These are phyloP conservation scores for Patagioenas fasciata DNA, from an alignment of 2,113 vertebrate genomes.

Conservation along the genomic window DNA sequence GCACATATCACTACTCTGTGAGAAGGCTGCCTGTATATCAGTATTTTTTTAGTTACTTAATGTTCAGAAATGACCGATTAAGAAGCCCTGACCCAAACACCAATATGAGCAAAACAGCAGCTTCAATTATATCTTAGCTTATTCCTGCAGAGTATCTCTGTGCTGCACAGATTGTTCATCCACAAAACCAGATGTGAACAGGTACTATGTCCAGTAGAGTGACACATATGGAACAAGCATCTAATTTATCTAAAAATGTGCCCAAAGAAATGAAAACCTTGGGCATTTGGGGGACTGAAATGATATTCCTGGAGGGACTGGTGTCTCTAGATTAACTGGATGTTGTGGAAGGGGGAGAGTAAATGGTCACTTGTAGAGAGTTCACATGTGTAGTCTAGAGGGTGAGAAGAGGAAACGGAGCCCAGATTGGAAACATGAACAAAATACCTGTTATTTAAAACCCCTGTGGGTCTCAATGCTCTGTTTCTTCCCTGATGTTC, in stretches of 20 bases:
- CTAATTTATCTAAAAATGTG: not conserved
- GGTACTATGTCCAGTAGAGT: not conserved
- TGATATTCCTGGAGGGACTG: not conserved
- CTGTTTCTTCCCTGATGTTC: not conserved
- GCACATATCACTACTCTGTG: not conserved
- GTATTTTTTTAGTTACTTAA: not conserved
- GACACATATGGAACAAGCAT: not conserved
- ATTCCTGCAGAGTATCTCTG: not conserved
- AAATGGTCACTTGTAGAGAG: not conserved
- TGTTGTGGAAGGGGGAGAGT: not conserved
- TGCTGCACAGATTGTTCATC: not conserved
- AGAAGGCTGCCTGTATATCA: not conserved
- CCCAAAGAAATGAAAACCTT: not conserved
- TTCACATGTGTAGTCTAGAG: not conserved
- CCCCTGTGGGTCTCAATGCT: rapidly evolving
- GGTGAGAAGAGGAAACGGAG: not conserved
- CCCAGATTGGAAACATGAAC: not conserved
- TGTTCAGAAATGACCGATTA: not conserved
- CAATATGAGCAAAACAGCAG: not conserved
- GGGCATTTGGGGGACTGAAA: not conserved
- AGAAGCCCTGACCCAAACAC: not conserved
- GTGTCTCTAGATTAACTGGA: not conserved
- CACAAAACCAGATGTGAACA: not conserved
- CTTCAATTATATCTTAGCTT: not conserved
- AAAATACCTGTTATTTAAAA: not conserved